Percentiles rank a stretch among this genome's conserved stretches.
These are phyloP conservation scores for Caerostris extrusa DNA, from an alignment of 1,140 invertebrate genomes.

Conservation along the genomic window DNA sequence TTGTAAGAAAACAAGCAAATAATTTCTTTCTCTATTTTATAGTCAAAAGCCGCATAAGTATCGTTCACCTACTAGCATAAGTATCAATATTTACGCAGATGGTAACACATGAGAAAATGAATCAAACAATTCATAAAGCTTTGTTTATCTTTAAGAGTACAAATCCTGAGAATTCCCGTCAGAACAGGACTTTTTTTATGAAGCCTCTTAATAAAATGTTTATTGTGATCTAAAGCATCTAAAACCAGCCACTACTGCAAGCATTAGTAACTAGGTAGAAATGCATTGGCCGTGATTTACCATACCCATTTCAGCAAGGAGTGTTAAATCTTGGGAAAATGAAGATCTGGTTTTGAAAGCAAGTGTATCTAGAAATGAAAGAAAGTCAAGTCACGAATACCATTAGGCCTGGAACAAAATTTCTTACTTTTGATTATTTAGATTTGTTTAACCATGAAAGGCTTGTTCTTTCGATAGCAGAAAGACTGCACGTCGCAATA, in stretches of 20 bases:
- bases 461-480: background rate
- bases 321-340: constrained; percentile 6
- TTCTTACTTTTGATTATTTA: background rate
- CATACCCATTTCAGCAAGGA: constrained; percentile 35
- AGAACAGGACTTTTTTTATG: too few relatives aligned
- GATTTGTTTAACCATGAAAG: background rate
- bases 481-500: background rate
- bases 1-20: too few relatives aligned
- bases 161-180: too few relatives aligned
- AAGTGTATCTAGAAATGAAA: constrained; percentile 51
- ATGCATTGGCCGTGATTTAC: constrained; percentile 43
- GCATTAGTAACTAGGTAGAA: background rate
- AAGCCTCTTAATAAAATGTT: background rate
- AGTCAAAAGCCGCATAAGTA: too few relatives aligned
- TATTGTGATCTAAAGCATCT: constrained; percentile 34
- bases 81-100: too few relatives aligned
- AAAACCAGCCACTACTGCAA: constrained; percentile 30
- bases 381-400: constrained; percentile 44
- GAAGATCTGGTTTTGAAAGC: constrained; percentile 21
- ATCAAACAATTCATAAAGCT: too few relatives aligned
- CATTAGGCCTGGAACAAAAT: background rate
- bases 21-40: too few relatives aligned
- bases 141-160: too few relatives aligned
- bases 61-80: too few relatives aligned
- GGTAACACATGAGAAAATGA: too few relatives aligned